Base-by-base conservation (phyloP, 2,113 vertebrate genomes). In the Mus pahari region DNA sequence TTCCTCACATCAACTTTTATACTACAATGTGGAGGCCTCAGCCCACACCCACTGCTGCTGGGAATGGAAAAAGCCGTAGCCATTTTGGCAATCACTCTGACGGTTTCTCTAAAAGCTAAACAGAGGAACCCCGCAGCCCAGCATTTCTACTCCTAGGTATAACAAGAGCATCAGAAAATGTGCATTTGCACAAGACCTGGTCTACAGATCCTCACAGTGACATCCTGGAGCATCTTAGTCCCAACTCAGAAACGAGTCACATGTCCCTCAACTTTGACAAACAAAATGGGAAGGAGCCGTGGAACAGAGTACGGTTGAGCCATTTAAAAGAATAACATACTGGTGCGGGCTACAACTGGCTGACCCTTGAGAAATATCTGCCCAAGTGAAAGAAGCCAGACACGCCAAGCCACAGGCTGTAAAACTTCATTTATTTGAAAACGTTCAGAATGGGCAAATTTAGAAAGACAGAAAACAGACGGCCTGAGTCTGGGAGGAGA, bases 381-480 rank as follows among this genome's bases (percentile, higher is more conserved):
- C 48, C 28, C 9, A 42, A 74, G n/a, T 10, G 22, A 75, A 91
- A 86, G 58, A 66, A 78, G 31, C 86, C 79, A 83, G 78, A 70
- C 42, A 31, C 26, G 79, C 87, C 92, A 83, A 39, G 50, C 22
- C 53, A 55, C 74, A 45, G 64, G 22, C 10, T 39, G 26, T 70
- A 58, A 66, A 88, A 91, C 84, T 91, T 70, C 71, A 58, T 77
- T 26, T 45, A 64, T n/a, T 62, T 75, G 50, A 94, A 94, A 87
- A 81, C 66, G 42, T 81, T 74, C 82, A 42, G 36, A 88, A 70
- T 5, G 50, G 77, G 36, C 50, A 50, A 89, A 86, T 81, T 28
- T 22, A 31, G 10, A 64, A 74, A 88, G 86, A 86, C 55, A 50
- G 58, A 86, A 92, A 88, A 62, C 50, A 74, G 26, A 82, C n/a